Evolutionary conservation across 2,113 vertebrate species (phyloP).

Genomic region (Burhinus oedicnemus): DNA sequence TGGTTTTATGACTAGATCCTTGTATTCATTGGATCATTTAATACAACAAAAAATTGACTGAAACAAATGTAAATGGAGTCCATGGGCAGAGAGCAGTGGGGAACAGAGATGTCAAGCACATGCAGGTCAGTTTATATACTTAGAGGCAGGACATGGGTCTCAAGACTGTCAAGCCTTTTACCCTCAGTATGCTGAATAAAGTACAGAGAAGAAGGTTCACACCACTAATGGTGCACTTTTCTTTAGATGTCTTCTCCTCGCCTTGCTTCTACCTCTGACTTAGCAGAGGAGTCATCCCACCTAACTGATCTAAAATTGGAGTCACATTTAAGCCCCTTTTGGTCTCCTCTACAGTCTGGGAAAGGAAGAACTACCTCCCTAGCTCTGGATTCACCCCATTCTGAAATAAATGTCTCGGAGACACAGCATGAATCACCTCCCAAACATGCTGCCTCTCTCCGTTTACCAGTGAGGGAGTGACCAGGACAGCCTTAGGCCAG

Average conservation of each 20-base stretch:
- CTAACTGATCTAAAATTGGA: neutral
- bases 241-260: neutral
- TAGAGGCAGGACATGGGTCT: neutral
- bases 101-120: neutral
- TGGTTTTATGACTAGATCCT: neutral
- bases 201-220: neutral
- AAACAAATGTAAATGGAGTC: neutral
- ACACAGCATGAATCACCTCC: neutral
- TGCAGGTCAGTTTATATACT: neutral
- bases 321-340: neutral
- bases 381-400: neutral
- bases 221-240: neutral
- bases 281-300: neutral
- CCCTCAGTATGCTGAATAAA: neutral
- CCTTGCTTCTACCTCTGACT: neutral
- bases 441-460: neutral
- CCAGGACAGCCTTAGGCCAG: neutral
- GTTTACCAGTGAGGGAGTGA: neutral
- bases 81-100: neutral
- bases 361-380: neutral
- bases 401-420: neutral
- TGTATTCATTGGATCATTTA: neutral
- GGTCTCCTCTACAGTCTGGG: neutral
- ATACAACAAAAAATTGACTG: neutral
- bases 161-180: neutral